Evolutionary conservation across 2,888 invertebrate genomes (phyloP).

Genomic region (Papilio demoleus): DNA sequence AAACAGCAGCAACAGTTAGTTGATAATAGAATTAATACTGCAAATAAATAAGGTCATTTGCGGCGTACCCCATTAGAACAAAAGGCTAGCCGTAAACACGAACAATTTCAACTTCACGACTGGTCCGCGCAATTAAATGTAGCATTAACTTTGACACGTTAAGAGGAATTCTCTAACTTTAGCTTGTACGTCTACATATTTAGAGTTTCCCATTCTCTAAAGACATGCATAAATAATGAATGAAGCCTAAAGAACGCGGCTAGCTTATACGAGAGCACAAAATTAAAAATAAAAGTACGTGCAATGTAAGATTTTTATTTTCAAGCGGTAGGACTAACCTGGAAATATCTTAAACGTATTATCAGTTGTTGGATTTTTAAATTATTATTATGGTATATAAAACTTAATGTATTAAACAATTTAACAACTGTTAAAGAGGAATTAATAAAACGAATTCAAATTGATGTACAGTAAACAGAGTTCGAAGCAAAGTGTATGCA

Average conservation of each 20-base stretch:
- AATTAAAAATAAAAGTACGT: not conserved
- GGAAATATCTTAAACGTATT: no score
- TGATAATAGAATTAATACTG: constrained; percentile 23
- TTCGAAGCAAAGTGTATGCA: constrained; percentile 11
- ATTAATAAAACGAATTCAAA: constrained; percentile 23
- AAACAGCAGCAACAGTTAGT: constrained; percentile 18
- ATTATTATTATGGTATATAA: no score
- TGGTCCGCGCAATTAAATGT: constrained; percentile 7
- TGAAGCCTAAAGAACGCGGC: not conserved
- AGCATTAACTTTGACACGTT: constrained; percentile 14
- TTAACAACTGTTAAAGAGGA: no score
- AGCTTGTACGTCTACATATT: not conserved
- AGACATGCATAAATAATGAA: not conserved
- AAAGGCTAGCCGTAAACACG: constrained; percentile 25
- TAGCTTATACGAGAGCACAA: not conserved
- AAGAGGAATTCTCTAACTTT: constrained; percentile 11
- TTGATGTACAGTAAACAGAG: constrained; percentile 24
- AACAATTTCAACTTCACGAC: constrained; percentile 25
- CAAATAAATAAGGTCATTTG: constrained; percentile 27
- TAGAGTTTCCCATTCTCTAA: no score
- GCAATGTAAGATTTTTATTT: no score
- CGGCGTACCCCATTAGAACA: constrained; percentile 18
- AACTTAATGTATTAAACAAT: no score
- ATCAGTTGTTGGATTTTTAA: no score
- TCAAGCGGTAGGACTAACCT: not conserved